Evolutionary conservation across 1,140 invertebrate species (phyloP).

Genomic region (Harpegnathos saltator): DNA sequence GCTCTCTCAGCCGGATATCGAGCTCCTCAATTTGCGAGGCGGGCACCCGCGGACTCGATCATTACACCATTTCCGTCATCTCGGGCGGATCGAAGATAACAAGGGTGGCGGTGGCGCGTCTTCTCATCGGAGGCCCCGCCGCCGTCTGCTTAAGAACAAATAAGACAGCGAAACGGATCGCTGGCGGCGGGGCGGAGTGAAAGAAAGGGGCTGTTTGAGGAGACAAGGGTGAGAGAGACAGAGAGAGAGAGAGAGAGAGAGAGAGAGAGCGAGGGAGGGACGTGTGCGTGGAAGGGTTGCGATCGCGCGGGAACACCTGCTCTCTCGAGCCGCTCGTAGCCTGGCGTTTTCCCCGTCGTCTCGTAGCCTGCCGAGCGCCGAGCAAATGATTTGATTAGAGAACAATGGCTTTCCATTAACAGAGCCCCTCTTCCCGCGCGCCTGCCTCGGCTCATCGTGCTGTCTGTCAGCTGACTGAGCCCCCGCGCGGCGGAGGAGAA

Average conservation of each 20-base stretch:
- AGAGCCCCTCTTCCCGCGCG: conserved; percentile 64
- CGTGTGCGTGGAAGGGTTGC: conserved; percentile 42
- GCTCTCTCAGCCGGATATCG: background rate
- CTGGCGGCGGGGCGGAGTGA: no score
- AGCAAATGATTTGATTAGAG: conserved; percentile 85
- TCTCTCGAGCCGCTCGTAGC: conserved; percentile 44
- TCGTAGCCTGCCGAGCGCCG: conserved; percentile 73
- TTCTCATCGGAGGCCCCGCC: no score
- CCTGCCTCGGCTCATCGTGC: conserved; percentile 65
- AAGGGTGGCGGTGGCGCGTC: conserved; percentile 23
- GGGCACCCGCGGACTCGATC: background rate
- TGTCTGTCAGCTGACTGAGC: conserved; percentile 82
- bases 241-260: no score
- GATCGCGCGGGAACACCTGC: conserved; percentile 66
- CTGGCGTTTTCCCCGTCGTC: conserved; percentile 51
- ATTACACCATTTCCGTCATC: conserved; percentile 4
- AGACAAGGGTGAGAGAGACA: background rate
- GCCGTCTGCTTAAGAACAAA: conserved; percentile 45
- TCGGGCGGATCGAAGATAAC: conserved; percentile 10
- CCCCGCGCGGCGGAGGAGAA: conserved; percentile 14
- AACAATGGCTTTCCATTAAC: conserved; percentile 86
- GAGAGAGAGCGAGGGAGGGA: no score
- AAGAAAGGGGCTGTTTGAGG: background rate
- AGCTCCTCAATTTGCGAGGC: background rate
- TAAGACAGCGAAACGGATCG: conserved; percentile 50